Conservation (phyloP, 1,140 invertebrate genomes). For the Babylonia areolata region DNA sequence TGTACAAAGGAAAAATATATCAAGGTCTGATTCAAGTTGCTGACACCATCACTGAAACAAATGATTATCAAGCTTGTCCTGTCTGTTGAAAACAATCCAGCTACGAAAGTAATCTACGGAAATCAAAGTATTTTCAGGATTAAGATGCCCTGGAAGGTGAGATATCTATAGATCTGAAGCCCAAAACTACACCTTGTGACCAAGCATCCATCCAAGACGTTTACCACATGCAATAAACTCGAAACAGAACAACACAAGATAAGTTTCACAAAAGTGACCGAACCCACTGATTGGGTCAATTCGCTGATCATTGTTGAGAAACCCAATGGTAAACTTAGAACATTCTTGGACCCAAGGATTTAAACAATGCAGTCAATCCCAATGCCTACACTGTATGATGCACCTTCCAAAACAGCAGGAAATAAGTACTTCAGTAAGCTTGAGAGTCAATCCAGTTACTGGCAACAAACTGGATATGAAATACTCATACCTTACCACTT, state of each 20-base stretch:
- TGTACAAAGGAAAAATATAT: slow-evolving; percentile 8
- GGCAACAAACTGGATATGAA: slow-evolving; percentile 72
- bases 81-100: no score
- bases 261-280: slow-evolving; percentile 48
- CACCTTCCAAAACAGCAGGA: slow-evolving; percentile 31
- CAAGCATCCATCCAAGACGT: slow-evolving; percentile 25
- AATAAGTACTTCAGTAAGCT: slow-evolving; percentile 46
- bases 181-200: slow-evolving; percentile 34
- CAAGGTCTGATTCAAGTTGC: neutral
- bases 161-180: slow-evolving; percentile 35
- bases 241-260: slow-evolving; percentile 42
- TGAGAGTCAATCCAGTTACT: slow-evolving; percentile 51
- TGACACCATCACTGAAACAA: neutral
- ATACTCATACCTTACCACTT: slow-evolving; percentile 58
- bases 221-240: slow-evolving; percentile 37
- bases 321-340: slow-evolving; percentile 68
- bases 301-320: slow-evolving; percentile 35
- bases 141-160: slow-evolving; percentile 40
- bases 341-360: slow-evolving; percentile 78
- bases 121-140: slow-evolving; percentile 47
- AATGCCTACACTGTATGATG: slow-evolving; percentile 50
- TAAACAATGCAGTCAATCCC: slow-evolving; percentile 76
- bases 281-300: slow-evolving; percentile 57
- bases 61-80: neutral
- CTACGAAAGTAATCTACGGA: slow-evolving; percentile 30